A percentile compares a stretch with the other conserved stretches of the same genome.
Evolutionary conservation across 2,113 vertebrate genomes (phyloP).

Genomic region (Leptocoma aspasia): DNA sequence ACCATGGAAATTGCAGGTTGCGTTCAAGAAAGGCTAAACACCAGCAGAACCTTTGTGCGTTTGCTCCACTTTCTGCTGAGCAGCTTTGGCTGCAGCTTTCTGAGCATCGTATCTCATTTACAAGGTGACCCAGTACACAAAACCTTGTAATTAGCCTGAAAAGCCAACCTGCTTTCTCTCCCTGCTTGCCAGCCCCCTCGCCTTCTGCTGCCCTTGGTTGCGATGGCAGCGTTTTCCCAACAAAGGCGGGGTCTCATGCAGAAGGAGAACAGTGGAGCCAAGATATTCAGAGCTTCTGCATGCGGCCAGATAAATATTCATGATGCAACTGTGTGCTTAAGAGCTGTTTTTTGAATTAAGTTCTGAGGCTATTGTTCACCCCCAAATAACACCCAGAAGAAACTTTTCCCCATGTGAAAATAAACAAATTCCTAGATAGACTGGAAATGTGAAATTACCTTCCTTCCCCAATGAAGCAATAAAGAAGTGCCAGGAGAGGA

Average conservation of each 20-base stretch:
- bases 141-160: conserved; percentile 68
- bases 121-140: conserved; percentile 58
- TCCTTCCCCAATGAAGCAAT: background rate
- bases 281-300: background rate
- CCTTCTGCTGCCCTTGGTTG: conserved; percentile 53
- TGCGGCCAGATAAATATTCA: conserved; percentile 44
- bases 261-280: background rate
- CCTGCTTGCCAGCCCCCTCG: conserved; percentile 44
- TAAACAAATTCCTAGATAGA: background rate
- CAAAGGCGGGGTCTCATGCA: conserved; percentile 43
- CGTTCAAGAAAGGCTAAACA: background rate
- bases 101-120: conserved; percentile 56
- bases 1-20: background rate
- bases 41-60: background rate
- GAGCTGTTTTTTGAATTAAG: background rate
- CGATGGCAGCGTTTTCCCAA: conserved; percentile 50
- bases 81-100: background rate
- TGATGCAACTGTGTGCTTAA: background rate
- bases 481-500: background rate
- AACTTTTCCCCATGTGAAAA: background rate
- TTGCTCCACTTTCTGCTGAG: background rate
- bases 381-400: background rate
- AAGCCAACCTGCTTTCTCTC: conserved; percentile 45
- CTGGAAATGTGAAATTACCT: background rate
- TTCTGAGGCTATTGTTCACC: conserved; percentile 3